Conservation (phyloP, 2,113 vertebrate genomes). For the Tetrax tetrax region DNA sequence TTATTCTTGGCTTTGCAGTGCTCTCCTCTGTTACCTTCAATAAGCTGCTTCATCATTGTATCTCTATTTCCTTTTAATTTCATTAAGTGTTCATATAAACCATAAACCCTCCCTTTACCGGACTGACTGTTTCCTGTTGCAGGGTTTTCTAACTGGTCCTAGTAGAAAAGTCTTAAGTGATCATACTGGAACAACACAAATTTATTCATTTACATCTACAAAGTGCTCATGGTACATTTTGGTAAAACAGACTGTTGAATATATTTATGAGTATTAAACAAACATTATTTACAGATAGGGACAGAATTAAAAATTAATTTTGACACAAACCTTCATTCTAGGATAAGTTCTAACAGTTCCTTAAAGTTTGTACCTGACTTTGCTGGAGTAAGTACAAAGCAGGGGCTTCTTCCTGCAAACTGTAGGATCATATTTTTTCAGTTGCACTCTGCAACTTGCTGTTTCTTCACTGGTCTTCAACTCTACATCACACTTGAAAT, state of each 20-base stretch:
- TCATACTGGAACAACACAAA: background rate
- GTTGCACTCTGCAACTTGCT: background rate
- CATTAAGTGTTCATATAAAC: background rate
- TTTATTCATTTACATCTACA: background rate
- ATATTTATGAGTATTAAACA: background rate
- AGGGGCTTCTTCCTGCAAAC: background rate
- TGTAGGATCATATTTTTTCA: background rate
- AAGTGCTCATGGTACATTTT: background rate
- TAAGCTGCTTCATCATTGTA: background rate
- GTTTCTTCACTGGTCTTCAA: background rate
- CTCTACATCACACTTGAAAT: background rate
- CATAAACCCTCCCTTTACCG: background rate
- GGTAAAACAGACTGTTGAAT: background rate
- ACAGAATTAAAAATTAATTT: background rate
- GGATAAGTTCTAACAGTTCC: background rate
- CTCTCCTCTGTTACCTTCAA: background rate
- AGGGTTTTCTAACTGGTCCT: background rate
- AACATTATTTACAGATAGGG: background rate
- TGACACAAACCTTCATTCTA: background rate
- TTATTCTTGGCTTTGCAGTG: background rate
- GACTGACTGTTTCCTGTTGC: background rate
- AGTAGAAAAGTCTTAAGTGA: background rate
- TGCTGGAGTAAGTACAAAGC: background rate
- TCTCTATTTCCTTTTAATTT: background rate
- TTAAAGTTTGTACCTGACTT: background rate